These are phyloP conservation scores for Microdon myrmicae DNA, from an alignment of 2,888 invertebrate species.

Conservation along the genomic window DNA sequence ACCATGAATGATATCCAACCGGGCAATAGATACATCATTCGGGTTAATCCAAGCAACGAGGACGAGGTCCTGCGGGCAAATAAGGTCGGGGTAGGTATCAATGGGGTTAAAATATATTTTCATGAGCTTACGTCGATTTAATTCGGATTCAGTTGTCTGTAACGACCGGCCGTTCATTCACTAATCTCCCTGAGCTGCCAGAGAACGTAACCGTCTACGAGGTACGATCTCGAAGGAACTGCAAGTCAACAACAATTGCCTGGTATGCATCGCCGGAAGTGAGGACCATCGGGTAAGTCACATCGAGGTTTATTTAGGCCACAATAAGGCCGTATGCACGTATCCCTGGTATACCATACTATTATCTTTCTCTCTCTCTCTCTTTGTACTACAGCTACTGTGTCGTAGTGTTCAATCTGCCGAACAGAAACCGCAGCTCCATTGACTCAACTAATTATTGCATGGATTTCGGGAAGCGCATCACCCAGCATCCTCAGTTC, in stretches of 20 bases:
- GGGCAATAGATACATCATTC: slow-evolving; percentile 69
- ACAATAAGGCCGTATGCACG: neutral
- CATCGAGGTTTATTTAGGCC: slow-evolving; percentile 25
- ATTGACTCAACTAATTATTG: slow-evolving; percentile 66
- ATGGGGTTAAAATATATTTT: neutral
- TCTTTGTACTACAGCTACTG: slow-evolving; percentile 59
- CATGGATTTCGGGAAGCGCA: slow-evolving; percentile 63
- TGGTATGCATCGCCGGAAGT: slow-evolving; percentile 70
- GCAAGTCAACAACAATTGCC: slow-evolving; percentile 70
- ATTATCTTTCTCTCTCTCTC: neutral
- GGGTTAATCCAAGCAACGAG: slow-evolving; percentile 68
- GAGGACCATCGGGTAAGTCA: slow-evolving; percentile 62
- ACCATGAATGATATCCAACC: slow-evolving; percentile 60
- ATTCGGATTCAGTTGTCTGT: slow-evolving; percentile 67
- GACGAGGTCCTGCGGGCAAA: slow-evolving; percentile 69
- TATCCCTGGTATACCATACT: slow-evolving; percentile 7
- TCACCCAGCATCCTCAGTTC: slow-evolving; percentile 62
- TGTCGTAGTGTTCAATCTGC: slow-evolving; percentile 64
- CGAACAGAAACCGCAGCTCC: slow-evolving; percentile 63
- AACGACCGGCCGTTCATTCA: slow-evolving; percentile 67
- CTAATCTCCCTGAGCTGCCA: slow-evolving; percentile 70
- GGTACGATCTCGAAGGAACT: slow-evolving; percentile 67
- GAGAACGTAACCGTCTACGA: slow-evolving; percentile 68
- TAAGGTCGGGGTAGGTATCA: slow-evolving; percentile 68
- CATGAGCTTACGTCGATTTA: neutral